Base-by-base conservation (phyloP, 2,797 vertebrate genomes). In the Alectoris magna region DNA sequence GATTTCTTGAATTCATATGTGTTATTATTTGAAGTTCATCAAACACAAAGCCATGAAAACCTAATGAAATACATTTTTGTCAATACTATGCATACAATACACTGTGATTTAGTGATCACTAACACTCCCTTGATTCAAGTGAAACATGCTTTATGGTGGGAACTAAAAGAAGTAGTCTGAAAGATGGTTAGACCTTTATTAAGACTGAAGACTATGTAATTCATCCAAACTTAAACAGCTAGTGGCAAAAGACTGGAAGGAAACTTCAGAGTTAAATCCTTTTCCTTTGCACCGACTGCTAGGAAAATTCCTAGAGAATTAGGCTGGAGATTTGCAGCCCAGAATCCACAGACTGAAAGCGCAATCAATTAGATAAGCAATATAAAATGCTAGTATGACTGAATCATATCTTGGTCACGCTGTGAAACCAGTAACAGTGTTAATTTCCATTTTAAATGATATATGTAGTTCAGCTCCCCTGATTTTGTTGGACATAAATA, bases 381-480 rank as follows among this genome's bases (percentile, higher is more conserved):
- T n/a, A 69, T 67, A 89, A 96, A 96, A 94, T 59, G 39, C 5
- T 73, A 18, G 51, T 41, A 86, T 64, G 90, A 84, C 29, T 76
- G 64, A 88, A 86, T 78, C 56, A 83, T 67, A 39, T 87, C 84
- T 84, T 81, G 87, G 84, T 84, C 76, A 53, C 64, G 48, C 70
- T 63, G 41, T 64, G 84, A 94, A 91, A 85, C 22, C 27, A 89
- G 13, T 8, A 92, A 62, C 10, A 70, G 22, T 31, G 23, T 70
- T 85, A 44, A 63, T 73, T 92, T 86, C 31, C 31, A 67, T 85
- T 88, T 85, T 11, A 72, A 91, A 89, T 85, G 69, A 46, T 68
- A 68, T 16, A 53, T 12, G n/a, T 63, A 79, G 13, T n/a, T 84
- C 36, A 63, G 41, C 14, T 95, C 19, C 49, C n/a, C 62, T 86